These are phyloP conservation scores for Pseudomugil gertrudae DNA, from an alignment of 2,797 vertebrate species.

Conservation along the genomic window DNA sequence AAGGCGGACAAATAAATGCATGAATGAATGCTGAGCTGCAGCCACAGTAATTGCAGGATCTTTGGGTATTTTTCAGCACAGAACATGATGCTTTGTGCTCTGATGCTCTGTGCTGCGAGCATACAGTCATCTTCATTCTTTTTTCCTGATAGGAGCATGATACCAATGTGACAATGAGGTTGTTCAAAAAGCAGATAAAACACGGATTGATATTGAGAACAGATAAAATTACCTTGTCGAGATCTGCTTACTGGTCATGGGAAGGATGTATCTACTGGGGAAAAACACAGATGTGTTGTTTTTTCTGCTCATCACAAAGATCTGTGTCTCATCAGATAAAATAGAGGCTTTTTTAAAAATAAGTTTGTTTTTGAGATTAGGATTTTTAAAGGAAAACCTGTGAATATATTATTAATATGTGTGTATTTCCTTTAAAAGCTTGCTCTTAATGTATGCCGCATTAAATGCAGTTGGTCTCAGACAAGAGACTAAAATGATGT, in stretches of 20 bases:
- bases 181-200: conserved; percentile 10
- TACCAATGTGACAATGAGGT: conserved; percentile 6
- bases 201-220: background rate
- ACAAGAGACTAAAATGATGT: background rate
- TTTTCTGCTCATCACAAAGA: background rate
- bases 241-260: background rate
- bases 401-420: background rate
- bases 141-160: background rate
- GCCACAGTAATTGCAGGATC: background rate
- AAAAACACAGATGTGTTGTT: background rate
- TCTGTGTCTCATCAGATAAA: background rate
- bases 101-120: too few relatives aligned
- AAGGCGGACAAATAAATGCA: background rate
- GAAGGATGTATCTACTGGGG: too few relatives aligned
- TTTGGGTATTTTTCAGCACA: background rate
- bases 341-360: too few relatives aligned
- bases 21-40: background rate
- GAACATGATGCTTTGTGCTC: background rate
- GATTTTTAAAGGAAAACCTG: background rate
- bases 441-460: background rate
- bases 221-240: background rate
- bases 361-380: background rate
- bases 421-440: background rate
- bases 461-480: background rate
- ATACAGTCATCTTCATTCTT: background rate